phyloP scores from a whole-genome alignment of 2,888 invertebrate genomes.

The Neoscelio sp. region DNA sequence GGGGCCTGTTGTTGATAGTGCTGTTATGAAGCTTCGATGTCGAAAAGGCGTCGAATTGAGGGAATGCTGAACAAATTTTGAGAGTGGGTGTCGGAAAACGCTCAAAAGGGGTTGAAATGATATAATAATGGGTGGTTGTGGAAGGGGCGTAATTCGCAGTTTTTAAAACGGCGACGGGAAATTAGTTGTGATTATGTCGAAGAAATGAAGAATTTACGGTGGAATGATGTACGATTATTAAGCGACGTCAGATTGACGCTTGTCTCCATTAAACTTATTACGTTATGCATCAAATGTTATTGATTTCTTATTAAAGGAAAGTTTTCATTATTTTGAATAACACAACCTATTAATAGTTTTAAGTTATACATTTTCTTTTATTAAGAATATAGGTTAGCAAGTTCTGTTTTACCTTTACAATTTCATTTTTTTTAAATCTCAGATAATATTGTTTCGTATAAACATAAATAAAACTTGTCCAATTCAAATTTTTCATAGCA shows the following conservation, averaged over 20 bases:
- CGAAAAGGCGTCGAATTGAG: constrained; percentile 40
- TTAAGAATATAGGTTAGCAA: too few relatives aligned
- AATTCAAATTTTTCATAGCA: background rate
- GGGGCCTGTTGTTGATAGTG: constrained; percentile 34
- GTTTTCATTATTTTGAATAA: background rate
- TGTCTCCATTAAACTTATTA: constrained; percentile 29
- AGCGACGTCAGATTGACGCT: constrained; percentile 37
- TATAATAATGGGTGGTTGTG: constrained; percentile 1
- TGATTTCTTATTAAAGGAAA: constrained; percentile 16
- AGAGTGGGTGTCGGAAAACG: background rate
- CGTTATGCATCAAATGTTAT: constrained; percentile 16
- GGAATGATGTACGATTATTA: constrained; percentile 39
- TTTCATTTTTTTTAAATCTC: too few relatives aligned
- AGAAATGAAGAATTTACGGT: constrained; percentile 29
- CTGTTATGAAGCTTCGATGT: constrained; percentile 37
- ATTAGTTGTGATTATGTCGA: constrained; percentile 35
- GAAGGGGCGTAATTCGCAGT: background rate
- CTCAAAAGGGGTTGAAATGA: constrained; percentile 11
- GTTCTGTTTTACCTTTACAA: too few relatives aligned
- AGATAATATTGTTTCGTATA: too few relatives aligned
- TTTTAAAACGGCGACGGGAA: constrained; percentile 22
- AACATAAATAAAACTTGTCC: too few relatives aligned
- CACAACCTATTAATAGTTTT: too few relatives aligned
- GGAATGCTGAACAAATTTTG: constrained; percentile 21
- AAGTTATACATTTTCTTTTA: too few relatives aligned